These are phyloP conservation scores for Alethe diademata DNA, from an alignment of 2,113 vertebrate genomes.

Conservation along the genomic window DNA sequence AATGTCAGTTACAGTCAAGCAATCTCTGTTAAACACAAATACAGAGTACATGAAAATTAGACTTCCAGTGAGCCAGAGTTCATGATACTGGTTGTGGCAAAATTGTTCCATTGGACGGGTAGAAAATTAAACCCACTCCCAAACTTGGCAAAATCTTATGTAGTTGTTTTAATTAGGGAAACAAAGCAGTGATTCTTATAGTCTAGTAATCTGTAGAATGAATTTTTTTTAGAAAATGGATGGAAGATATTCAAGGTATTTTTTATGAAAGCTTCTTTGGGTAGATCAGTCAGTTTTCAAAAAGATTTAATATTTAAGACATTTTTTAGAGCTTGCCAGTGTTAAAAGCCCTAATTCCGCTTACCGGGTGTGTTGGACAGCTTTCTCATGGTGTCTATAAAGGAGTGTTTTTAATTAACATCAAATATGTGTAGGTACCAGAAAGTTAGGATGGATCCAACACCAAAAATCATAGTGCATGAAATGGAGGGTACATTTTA, in stretches of 20 bases:
- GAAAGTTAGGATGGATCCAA: neutral
- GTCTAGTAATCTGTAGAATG: neutral
- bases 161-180: neutral
- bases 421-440: neutral
- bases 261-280: neutral
- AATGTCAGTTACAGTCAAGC: neutral
- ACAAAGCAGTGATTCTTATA: neutral
- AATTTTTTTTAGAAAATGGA: neutral
- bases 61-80: neutral
- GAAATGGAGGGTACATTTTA: neutral
- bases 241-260: neutral
- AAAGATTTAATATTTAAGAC: neutral
- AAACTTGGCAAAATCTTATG: neutral
- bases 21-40: neutral
- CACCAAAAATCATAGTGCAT: neutral
- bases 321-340: neutral
- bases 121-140: neutral
- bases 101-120: neutral
- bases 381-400: neutral
- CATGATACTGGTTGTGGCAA: neutral
- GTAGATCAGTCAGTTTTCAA: neutral
- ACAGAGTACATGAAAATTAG: neutral
- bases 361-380: neutral
- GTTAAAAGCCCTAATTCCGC: neutral
- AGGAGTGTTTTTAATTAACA: neutral